A percentile compares a stretch with the other conserved stretches of the same genome.
phyloP scores from a whole-genome alignment of 1,140 invertebrate species.

The Papilio aristodemus region DNA sequence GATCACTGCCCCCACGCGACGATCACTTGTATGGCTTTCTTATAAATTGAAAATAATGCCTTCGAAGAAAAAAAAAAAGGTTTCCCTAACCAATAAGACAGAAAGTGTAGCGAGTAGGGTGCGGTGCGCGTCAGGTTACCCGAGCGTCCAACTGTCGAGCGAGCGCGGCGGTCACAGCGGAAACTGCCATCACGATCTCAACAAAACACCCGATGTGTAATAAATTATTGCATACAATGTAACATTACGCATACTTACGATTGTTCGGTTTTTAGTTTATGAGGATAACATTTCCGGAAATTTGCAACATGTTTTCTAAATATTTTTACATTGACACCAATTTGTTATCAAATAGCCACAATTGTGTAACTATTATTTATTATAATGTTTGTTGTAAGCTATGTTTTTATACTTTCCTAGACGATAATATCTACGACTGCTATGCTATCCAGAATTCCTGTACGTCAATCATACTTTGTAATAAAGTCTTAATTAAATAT shows the following conservation, averaged over 20 bases:
- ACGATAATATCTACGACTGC: too few relatives aligned
- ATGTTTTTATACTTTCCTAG: too few relatives aligned
- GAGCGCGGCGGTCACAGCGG: conserved; percentile 22
- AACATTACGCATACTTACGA: conserved; percentile 6
- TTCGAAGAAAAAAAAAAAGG: conserved; percentile 35
- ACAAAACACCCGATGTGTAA: conserved; percentile 12
- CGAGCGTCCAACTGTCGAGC: conserved; percentile 27
- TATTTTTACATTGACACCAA: too few relatives aligned
- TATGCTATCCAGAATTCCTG: too few relatives aligned
- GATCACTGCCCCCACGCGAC: conserved; percentile 14
- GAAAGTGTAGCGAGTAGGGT: conserved; percentile 25
- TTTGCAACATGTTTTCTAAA: background rate
- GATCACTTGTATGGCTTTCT: conserved; percentile 23
- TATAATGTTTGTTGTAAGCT: too few relatives aligned
- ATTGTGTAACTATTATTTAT: too few relatives aligned
- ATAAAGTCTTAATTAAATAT: too few relatives aligned
- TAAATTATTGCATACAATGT: conserved; percentile 19
- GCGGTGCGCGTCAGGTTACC: conserved; percentile 12
- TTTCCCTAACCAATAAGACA: conserved; percentile 32
- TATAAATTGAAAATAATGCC: conserved; percentile 34
- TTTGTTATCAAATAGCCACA: too few relatives aligned
- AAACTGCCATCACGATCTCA: conserved; percentile 17
- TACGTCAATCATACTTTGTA: too few relatives aligned
- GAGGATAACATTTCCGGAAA: background rate
- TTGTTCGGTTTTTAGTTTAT: conserved; percentile 13